Base-by-base conservation (phyloP, 2,797 vertebrate genomes). In the Denticeps clupeoides region DNA sequence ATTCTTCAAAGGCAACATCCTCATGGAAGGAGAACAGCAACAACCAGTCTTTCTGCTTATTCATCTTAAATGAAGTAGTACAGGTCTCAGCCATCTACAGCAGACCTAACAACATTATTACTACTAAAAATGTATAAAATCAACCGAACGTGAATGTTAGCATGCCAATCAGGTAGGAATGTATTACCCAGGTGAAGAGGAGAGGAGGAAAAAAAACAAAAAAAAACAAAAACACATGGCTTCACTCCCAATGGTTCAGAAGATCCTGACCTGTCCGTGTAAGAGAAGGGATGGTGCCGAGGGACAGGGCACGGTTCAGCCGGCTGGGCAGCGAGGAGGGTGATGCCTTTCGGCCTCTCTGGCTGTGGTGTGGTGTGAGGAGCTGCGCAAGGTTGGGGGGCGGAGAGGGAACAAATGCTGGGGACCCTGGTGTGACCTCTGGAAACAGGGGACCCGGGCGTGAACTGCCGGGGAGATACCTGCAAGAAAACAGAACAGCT, bases 261-360 rank as follows among this genome's bases (percentile, higher is more conserved):
- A n/a, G n/a, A n/a, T n/a, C n/a, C 68, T 79, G 75, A 96, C 94
- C 92, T 70, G 92, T 73, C 43, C 85, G 77, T 12, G 81, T 82
- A 51, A 97, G 75, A 11, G 91, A 81, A 15, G 90, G 93, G 2
- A 88, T 89, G 31, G 94, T 99, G 28, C 94, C 95, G 38, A 99
- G 80, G 0, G 87, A 86, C 1, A 99, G 89, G 0, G 89, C 93
- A 58, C 88, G 74, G 79, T 80, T 89, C 59, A 99, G 86, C 1
- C 90, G 91, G 2, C 91, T 84, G 0, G 93, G 91, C 33, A 99
- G 78, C 0, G 92, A 94, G 18, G 90, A 89, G 1, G 89, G 87
- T 0, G 87, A 89, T 0, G 79, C 67, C 55, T 80, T 85, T 8
- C 75, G 83, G 2, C 84, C 79, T 1, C 81, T 73, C 21, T 80